These are phyloP conservation scores for Ips nitidus DNA, from an alignment of 1,140 invertebrate species.

Conservation along the genomic window DNA sequence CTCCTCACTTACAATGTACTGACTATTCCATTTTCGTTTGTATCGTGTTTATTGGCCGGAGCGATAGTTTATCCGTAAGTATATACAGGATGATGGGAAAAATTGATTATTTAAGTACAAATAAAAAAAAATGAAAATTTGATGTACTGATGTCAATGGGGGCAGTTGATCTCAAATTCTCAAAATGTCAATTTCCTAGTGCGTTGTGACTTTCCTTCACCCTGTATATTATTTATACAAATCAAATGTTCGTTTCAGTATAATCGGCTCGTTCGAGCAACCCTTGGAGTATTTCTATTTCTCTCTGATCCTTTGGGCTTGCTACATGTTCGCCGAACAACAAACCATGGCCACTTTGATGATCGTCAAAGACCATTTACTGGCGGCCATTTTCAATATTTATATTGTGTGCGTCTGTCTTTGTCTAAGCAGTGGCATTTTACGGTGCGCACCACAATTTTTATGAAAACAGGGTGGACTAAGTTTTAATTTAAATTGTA, in stretches of 20 bases:
- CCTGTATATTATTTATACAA: neutral
- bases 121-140: too few relatives aligned
- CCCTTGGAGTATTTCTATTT: conserved; percentile 61
- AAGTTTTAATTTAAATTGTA: conserved; percentile 36
- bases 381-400: conserved; percentile 72
- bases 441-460: conserved; percentile 58
- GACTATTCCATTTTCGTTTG: conserved; percentile 77
- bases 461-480: neutral
- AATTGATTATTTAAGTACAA: neutral
- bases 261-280: conserved; percentile 56
- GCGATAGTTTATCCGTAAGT: conserved; percentile 75
- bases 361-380: conserved; percentile 75
- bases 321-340: conserved; percentile 81
- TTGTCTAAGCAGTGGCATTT: conserved; percentile 74
- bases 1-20: conserved; percentile 77
- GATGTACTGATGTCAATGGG: too few relatives aligned
- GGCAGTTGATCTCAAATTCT: neutral
- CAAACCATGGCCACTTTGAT: conserved; percentile 79
- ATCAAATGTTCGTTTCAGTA: conserved; percentile 44
- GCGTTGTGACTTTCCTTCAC: neutral
- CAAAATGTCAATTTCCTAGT: too few relatives aligned
- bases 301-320: conserved; percentile 72
- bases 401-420: conserved; percentile 75
- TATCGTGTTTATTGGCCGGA: conserved; percentile 65
- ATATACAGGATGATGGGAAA: neutral